Base-by-base conservation (phyloP, 2,113 vertebrate genomes). In the Limanda limanda region DNA sequence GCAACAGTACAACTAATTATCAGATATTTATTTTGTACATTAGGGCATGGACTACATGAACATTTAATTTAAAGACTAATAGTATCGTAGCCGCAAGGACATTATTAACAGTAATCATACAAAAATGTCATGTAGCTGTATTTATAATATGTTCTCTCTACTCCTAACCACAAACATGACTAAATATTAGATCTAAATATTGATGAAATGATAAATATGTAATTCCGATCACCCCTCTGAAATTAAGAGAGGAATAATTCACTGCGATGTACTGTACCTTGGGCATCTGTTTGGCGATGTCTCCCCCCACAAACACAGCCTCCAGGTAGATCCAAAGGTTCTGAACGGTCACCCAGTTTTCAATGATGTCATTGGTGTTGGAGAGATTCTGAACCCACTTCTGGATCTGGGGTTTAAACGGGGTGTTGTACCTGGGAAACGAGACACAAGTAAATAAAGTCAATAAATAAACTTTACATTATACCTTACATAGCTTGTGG, bases 301-400 rank as follows among this genome's bases (percentile, higher is more conserved):
- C 98, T 82, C 97, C 97, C 9, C 96, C 97, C 61, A 99, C 96
- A 89, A 99, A 99, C 65, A 99, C 96, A 51, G 97, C 97, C 89
- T 99, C 98, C 88, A 99, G 93, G 84, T 99, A 99, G 91, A 99
- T 96, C 98, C 98, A 99, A 42, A 99, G 86, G 82, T 99, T 99
- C 86, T 99, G 98, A 17, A 99, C 97, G 0, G 92, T 97, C 95
- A 99, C 95, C 98, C 98, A 99, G 92, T 95, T 97, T 89, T 99
- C 97, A 23, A 98, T 97, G 45, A 99, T 96, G 84, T 97, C 96
- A 1, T 94, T 95, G 18, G 97, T 97, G 89, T 93, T 98, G 80
- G 97, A 98, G 61, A 99, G 95, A 83, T 95, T 94, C 51, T 97
- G 96, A 45, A 99, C 95, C 98, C 98, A 99, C 68, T 97, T 98